These are phyloP conservation scores for Machaerirhynchus nigripectus DNA, from an alignment of 2,113 vertebrate species.

Conservation along the genomic window DNA sequence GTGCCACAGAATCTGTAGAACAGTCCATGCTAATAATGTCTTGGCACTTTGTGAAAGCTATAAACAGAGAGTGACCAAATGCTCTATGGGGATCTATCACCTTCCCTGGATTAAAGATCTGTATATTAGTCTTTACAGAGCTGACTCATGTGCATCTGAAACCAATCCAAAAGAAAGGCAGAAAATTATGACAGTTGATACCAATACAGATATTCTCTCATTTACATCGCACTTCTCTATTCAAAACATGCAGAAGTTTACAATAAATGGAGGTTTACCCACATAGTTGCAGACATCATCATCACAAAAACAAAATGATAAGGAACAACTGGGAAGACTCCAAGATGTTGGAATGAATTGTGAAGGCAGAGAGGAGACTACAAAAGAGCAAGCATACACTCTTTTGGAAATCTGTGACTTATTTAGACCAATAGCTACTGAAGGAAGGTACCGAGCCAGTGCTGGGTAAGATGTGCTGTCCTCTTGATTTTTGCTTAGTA, in stretches of 20 bases:
- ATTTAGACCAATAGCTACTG: background rate
- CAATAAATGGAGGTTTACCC: background rate
- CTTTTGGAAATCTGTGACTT: background rate
- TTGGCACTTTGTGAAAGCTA: background rate
- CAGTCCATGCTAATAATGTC: background rate
- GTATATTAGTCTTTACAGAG: background rate
- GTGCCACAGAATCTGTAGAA: background rate
- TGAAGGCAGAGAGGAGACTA: background rate
- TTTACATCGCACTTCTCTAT: background rate
- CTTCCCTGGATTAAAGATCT: background rate
- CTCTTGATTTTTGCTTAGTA: background rate
- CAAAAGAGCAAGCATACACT: background rate
- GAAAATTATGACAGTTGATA: background rate
- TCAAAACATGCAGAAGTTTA: background rate
- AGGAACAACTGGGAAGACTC: background rate
- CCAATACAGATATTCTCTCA: background rate
- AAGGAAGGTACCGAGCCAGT: background rate
- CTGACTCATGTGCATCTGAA: background rate
- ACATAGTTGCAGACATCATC: background rate
- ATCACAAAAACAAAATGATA: background rate
- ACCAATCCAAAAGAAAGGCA: background rate
- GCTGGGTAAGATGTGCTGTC: background rate
- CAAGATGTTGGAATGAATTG: background rate
- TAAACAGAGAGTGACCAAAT: background rate
- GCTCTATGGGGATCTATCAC: background rate